Evolutionary conservation across 2,888 invertebrate genomes (phyloP).

Genomic region (Brassicogethes aeneus): DNA sequence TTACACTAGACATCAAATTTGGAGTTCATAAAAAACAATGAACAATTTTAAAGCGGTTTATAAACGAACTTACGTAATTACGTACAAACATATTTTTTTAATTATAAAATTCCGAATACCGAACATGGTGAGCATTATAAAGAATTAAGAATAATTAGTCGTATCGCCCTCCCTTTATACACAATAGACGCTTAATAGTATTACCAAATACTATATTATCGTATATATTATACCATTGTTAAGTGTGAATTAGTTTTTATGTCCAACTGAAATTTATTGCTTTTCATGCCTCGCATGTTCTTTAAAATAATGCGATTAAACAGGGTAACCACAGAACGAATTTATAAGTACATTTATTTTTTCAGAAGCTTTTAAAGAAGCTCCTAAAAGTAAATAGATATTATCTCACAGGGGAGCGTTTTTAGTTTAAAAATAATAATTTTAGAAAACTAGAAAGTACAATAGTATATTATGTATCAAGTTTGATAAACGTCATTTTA

Average conservation of each 20-base stretch:
- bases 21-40: not conserved
- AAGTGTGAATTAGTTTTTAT: not conserved
- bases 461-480: too few species aligned
- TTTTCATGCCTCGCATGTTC: not conserved
- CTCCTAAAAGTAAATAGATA: not conserved
- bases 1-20: too few species aligned
- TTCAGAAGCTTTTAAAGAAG: too few species aligned
- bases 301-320: not conserved
- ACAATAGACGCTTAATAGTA: not conserved
- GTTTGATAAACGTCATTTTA: too few species aligned
- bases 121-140: too few species aligned
- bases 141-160: not conserved
- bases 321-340: not conserved
- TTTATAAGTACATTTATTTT: not conserved
- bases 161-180: not conserved
- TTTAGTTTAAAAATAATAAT: too few species aligned
- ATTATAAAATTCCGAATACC: too few species aligned
- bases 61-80: too few species aligned
- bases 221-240: not conserved
- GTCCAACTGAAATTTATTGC: not conserved
- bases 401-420: too few species aligned
- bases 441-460: too few species aligned
- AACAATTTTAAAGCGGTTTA: not conserved
- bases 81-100: too few species aligned
- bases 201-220: not conserved